These are phyloP conservation scores for Cololabis saira DNA, from an alignment of 2,113 vertebrate genomes.

Conservation along the genomic window DNA sequence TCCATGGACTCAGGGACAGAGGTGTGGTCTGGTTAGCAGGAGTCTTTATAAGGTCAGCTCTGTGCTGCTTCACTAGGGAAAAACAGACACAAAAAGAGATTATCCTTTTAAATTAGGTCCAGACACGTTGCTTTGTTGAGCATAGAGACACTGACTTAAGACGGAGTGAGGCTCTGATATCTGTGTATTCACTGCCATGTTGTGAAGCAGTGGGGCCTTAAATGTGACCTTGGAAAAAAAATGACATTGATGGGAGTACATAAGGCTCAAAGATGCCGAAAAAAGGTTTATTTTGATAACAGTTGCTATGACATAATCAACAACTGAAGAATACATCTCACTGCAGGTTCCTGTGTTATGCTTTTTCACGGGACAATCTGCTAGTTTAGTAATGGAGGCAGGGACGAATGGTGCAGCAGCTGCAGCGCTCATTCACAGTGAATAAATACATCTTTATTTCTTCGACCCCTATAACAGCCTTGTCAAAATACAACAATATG, in stretches of 20 bases:
- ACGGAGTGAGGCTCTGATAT: constrained; percentile 20
- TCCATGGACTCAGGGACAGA: constrained; percentile 77
- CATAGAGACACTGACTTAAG: constrained; percentile 25
- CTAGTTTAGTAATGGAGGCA: constrained; percentile 31
- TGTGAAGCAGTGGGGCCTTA: constrained; percentile 54
- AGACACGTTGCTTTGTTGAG: constrained; percentile 43
- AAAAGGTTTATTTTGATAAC: constrained; percentile 50
- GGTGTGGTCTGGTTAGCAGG: constrained; percentile 59
- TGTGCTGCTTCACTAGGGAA: constrained; percentile 68
- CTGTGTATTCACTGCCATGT: constrained; percentile 33
- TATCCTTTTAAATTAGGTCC: constrained; percentile 52
- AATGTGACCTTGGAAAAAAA: constrained; percentile 77
- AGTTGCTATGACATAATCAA: constrained; percentile 51
- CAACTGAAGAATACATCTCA: constrained; percentile 22
- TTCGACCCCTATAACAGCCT: constrained; percentile 8
- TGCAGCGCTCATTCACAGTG: constrained; percentile 14
- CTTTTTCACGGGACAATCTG: constrained; percentile 35
- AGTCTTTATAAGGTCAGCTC: constrained; percentile 67
- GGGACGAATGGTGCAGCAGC: constrained; percentile 4
- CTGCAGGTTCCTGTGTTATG: constrained; percentile 36
- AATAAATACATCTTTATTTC: constrained; percentile 18
- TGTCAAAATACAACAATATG: constrained; percentile 16
- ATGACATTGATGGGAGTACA: constrained; percentile 58
- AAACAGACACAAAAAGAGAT: constrained; percentile 59
- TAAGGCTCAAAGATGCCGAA: constrained; percentile 26